These are phyloP conservation scores for Coracias cyanogaster DNA, from an alignment of 2,797 vertebrate genomes.

Conservation along the genomic window DNA sequence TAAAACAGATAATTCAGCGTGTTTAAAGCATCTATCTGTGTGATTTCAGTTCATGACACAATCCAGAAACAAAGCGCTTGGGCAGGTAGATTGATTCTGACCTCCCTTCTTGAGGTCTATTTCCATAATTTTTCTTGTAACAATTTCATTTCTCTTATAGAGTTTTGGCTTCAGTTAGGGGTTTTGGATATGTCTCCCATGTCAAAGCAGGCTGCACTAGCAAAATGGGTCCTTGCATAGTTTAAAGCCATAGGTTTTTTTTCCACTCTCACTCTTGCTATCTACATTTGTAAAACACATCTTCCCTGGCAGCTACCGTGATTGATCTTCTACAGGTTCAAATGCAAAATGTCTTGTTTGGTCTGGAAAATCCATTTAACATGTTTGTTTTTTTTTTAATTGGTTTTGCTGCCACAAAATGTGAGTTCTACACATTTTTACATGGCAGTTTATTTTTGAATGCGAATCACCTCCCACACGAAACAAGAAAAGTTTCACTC, in stretches of 20 bases:
- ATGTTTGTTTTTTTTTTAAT: not conserved
- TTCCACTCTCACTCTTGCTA: not conserved
- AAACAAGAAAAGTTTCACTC: not conserved
- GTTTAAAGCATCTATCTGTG: not conserved
- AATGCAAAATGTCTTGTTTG: not conserved
- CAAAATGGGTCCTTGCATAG: not conserved
- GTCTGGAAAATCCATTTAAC: not conserved
- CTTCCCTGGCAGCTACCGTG: not conserved
- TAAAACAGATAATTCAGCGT: not conserved
- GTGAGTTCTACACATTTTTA: not conserved
- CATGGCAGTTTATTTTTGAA: not conserved
- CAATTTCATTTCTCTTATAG: fast-evolving
- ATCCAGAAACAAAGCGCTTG: not conserved
- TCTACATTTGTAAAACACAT: not conserved
- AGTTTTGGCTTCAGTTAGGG: not conserved
- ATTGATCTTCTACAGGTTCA: not conserved
- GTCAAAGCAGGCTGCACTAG: not conserved
- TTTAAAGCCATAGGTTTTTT: not conserved
- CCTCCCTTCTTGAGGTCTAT: not conserved
- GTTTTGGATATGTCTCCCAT: not conserved
- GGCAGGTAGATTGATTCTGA: not conserved
- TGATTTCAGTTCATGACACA: not conserved
- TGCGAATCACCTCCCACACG: not conserved
- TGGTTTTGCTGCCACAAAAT: not conserved
- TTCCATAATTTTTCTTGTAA: not conserved